phyloP scores from a whole-genome alignment of 2,888 invertebrate species.

The Anoplius nigerrimus region DNA sequence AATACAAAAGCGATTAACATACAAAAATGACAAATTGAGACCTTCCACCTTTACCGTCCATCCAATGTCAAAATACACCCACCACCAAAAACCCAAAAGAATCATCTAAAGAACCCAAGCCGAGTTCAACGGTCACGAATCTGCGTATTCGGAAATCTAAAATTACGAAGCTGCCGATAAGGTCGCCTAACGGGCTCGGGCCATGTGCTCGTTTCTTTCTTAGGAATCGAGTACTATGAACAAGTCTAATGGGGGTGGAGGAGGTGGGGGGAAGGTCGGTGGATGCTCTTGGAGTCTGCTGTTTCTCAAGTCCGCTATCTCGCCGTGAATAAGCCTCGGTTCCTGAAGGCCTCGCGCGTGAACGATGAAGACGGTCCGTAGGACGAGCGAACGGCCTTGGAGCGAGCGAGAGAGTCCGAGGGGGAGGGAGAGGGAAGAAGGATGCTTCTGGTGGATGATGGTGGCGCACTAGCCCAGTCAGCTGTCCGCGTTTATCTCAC shows the following conservation, averaged over 20 bases:
- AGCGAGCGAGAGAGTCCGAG: conserved; percentile 13
- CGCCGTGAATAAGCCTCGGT: conserved; percentile 50
- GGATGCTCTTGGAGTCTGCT: conserved; percentile 62
- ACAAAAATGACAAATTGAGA: too few species aligned
- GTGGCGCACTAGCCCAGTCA: conserved; percentile 20
- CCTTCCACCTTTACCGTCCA: too few species aligned
- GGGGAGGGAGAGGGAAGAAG: conserved; percentile 15
- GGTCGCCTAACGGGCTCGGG: conserved; percentile 57
- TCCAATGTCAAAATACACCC: too few species aligned
- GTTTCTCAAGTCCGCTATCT: conserved; percentile 69
- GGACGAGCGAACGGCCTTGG: background rate
- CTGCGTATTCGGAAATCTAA: conserved; percentile 66
- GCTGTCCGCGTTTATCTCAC: conserved; percentile 20
- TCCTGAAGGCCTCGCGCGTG: conserved; percentile 50
- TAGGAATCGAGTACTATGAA: conserved; percentile 54
- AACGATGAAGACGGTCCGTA: conserved; percentile 46
- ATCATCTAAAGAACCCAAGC: background rate
- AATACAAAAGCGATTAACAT: too few species aligned
- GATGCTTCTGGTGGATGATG: conserved; percentile 48
- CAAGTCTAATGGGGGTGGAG: conserved; percentile 46
- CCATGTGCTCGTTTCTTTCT: conserved; percentile 64
- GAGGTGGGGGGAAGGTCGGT: conserved; percentile 40
- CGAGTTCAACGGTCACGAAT: conserved; percentile 55
- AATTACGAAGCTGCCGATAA: conserved; percentile 64
- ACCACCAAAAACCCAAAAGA: too few species aligned